Evolutionary conservation across 2,888 invertebrate species (phyloP), one percentile per base, ranked within the genome.

Genomic region (Deilephila elpenor): DNA sequence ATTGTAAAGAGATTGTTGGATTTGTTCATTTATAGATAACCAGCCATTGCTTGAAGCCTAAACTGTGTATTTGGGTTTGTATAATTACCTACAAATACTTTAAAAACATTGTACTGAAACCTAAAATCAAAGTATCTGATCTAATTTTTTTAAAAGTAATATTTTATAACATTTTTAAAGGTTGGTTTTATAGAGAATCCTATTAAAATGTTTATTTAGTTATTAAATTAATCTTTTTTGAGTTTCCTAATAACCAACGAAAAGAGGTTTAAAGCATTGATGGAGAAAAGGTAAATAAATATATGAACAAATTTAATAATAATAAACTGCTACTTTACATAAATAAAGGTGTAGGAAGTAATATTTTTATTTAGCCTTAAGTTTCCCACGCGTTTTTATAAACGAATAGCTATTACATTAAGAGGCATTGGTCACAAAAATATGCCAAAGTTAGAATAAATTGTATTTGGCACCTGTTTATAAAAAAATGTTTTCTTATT

Each of bases 371-470:
- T 5, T 51, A 67, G 67, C 44, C 6, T 44, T 51, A 62, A 51
- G 44, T 17, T 25, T 51, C 20, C 67, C 51, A 25, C 17, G 8
- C 25, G 62, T 77, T 75, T 75, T 76, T 25, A 51, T 51, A 67
- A 67, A 51, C 67, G n/a, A 62, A 37, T n/a, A 62, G n/a, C n/a
- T 61, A 61, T 32, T 17, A 32, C 19, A 61, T 61, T 32, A n/a
- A 8, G 17, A 84, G 83, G 82, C 85, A 85, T 89, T 86, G 86
- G 90, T 91, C 91, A 91, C 90, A 90, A 91, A 88, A 83, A 83
- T 89, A 91, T 89, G 88, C 93, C 92, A 92, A 93, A 93, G 92
- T 86, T 92, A 91, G 88, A 80, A 80, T 85, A 84, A 77, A 74
- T 77, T 79, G 75, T 82, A 73, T 75, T 75, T 79, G 81, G 81